Percentiles rank a stretch among this genome's conserved stretches.
Conservation (phyloP, 2,888 invertebrate genomes). For the Troglohyphantes excavatus region DNA sequence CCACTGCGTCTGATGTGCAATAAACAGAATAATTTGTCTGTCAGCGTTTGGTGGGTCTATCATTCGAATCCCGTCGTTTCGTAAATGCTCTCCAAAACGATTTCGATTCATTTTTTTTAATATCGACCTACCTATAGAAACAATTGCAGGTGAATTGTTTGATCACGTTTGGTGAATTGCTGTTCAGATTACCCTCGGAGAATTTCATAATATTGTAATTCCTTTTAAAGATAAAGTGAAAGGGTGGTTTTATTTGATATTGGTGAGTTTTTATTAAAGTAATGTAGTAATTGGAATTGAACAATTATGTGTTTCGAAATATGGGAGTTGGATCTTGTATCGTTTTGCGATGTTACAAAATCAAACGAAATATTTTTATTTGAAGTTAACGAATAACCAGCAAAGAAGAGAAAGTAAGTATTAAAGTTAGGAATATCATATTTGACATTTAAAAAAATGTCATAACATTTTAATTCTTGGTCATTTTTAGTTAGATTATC, state of each 20-base stretch:
- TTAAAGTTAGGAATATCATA: too few relatives aligned
- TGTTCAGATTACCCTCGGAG: background rate
- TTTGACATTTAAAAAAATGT: too few relatives aligned
- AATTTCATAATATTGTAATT: conserved; percentile 53
- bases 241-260: background rate
- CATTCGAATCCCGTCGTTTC: background rate
- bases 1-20: conserved; percentile 32
- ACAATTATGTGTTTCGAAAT: conserved; percentile 24
- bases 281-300: background rate
- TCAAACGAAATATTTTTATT: too few relatives aligned
- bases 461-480: too few relatives aligned
- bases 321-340: too few relatives aligned
- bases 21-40: conserved; percentile 49
- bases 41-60: conserved; percentile 24
- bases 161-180: conserved; percentile 42
- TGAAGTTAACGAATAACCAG: too few relatives aligned
- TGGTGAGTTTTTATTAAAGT: too few relatives aligned
- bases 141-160: background rate
- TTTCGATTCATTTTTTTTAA: conserved; percentile 11
- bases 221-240: conserved; percentile 29
- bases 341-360: too few relatives aligned
- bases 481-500: too few relatives aligned
- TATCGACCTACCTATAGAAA: conserved; percentile 6
- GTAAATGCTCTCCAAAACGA: conserved; percentile 14
- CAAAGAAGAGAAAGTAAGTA: too few relatives aligned